phyloP scores from a whole-genome alignment of 2,113 vertebrate genomes.

The Antechinus flavipes region DNA sequence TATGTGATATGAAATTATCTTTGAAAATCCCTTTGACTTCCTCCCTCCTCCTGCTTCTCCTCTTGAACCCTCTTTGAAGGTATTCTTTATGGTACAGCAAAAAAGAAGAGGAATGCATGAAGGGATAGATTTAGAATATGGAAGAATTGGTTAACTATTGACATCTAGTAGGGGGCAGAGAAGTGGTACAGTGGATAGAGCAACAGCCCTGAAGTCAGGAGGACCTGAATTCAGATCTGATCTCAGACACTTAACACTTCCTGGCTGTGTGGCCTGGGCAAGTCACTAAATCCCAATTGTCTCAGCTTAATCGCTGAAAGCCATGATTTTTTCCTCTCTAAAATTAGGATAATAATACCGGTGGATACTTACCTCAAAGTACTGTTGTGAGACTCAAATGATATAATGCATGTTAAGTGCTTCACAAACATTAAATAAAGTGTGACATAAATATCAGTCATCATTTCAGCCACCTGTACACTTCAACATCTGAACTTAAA shows the following conservation, averaged over 20 bases:
- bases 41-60: constrained; percentile 4
- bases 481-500: neutral
- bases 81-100: constrained; percentile 29
- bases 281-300: too few species aligned
- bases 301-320: neutral
- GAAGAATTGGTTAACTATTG: too few species aligned
- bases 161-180: too few species aligned
- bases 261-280: too few species aligned
- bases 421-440: neutral
- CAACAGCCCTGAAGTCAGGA: too few species aligned
- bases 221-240: too few species aligned
- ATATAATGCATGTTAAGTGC: neutral
- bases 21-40: constrained; percentile 1
- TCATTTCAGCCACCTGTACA: neutral
- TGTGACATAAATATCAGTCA: neutral
- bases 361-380: neutral
- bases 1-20: constrained; percentile 14
- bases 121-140: too few species aligned
- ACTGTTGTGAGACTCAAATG: neutral
- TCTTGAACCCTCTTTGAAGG: neutral
- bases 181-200: too few species aligned
- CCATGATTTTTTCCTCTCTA: neutral
- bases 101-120: neutral
- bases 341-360: neutral
- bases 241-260: too few species aligned